Conservation (phyloP, 2,797 vertebrate species). For the Sebastiscus tertius region DNA sequence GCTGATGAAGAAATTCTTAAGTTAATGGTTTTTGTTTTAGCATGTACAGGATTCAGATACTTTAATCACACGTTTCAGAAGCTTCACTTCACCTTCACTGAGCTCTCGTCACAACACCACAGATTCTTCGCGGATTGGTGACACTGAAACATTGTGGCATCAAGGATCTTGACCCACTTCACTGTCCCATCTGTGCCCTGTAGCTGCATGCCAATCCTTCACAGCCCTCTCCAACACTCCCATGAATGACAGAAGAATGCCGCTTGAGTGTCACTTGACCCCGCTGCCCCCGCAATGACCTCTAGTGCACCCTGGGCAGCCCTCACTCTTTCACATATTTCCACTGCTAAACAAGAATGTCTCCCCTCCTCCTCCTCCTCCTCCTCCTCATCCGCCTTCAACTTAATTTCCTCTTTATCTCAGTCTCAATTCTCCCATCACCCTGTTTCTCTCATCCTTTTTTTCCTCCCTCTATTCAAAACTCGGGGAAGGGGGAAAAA, state of each 20-base stretch:
- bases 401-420: conserved; percentile 50
- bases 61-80: conserved; percentile 10
- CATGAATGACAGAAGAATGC: conserved; percentile 70
- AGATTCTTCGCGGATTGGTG: background rate
- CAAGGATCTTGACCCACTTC: conserved; percentile 37
- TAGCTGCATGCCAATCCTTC: conserved; percentile 43
- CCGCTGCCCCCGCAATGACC: conserved; percentile 70
- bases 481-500: conserved; percentile 34
- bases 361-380: background rate
- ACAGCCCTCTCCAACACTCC: conserved; percentile 38
- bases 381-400: conserved; percentile 36
- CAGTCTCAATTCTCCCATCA: conserved; percentile 52
- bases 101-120: background rate
- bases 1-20: background rate
- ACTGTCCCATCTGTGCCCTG: conserved; percentile 47
- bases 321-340: conserved; percentile 59
- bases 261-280: conserved; percentile 83
- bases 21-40: conserved; percentile 9
- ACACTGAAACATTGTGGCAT: conserved; percentile 24
- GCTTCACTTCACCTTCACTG: background rate
- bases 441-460: conserved; percentile 30
- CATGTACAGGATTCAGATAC: background rate
- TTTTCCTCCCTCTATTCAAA: conserved; percentile 66
- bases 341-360: conserved; percentile 55
- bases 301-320: conserved; percentile 60